A percentile compares a stretch with the other conserved stretches of the same genome.
Evolutionary conservation across 2,113 vertebrate species (phyloP).

Genomic region (Hemiscyllium ocellatum): DNA sequence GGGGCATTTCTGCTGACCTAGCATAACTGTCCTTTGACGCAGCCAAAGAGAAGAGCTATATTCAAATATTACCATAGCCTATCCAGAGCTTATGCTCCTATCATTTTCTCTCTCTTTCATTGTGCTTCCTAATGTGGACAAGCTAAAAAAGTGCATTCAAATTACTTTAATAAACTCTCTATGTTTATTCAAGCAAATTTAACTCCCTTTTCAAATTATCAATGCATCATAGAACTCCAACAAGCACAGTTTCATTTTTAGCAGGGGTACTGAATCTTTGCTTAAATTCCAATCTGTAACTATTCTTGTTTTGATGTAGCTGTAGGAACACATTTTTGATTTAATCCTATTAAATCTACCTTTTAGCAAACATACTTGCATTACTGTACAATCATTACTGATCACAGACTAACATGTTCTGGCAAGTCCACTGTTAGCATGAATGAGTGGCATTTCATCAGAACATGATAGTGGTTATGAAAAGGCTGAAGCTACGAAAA

Average conservation of each 20-base stretch:
- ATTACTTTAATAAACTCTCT: not conserved
- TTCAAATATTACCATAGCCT: not conserved
- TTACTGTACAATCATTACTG: not conserved
- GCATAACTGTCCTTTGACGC: not conserved
- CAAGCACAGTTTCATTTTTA: not conserved
- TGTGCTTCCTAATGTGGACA: not conserved
- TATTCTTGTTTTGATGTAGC: not conserved
- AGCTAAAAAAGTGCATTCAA: not conserved
- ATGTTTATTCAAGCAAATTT: slow-evolving; percentile 4
- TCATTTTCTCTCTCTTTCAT: not conserved
- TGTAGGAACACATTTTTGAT: not conserved
- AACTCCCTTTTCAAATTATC: not conserved
- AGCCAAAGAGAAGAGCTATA: not conserved
- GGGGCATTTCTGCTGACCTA: not conserved
- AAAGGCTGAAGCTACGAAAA: not conserved
- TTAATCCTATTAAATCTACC: not conserved
- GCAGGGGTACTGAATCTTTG: not conserved
- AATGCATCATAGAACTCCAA: not conserved
- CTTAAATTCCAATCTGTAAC: not conserved
- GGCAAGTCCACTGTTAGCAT: not conserved
- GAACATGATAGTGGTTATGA: not conserved
- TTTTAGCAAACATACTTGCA: not conserved
- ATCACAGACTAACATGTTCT: not conserved
- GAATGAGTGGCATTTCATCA: not conserved
- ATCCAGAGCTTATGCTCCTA: not conserved